A percentile compares a stretch with the other conserved stretches of the same genome.
phyloP scores from a whole-genome alignment of 2,797 vertebrate species.

The Coregonus suidteri region DNA sequence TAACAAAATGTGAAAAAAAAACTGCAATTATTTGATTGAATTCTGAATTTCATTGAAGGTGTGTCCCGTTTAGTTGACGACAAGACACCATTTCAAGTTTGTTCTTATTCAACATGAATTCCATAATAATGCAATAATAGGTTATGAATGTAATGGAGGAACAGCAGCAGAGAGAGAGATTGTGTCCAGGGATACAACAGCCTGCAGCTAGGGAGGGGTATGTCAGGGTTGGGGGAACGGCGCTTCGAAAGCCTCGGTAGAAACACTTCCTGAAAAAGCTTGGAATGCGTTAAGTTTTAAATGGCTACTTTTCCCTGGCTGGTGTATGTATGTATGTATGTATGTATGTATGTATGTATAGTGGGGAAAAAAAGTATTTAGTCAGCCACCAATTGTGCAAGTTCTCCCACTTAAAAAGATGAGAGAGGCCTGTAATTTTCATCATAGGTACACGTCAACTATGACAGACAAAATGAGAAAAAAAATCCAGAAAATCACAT shows the following conservation, averaged over 20 bases:
- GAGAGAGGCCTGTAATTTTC: too few species aligned
- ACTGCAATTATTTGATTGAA: background rate
- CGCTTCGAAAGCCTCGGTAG: conserved; percentile 17
- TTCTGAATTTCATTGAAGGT: background rate
- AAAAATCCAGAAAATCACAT: too few species aligned
- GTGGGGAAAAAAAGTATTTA: too few species aligned
- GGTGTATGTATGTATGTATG: conserved; percentile 3
- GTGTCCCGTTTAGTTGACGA: background rate
- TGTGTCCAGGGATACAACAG: conserved; percentile 8
- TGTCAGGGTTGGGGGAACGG: conserved; percentile 11
- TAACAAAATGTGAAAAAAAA: background rate
- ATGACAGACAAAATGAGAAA: too few species aligned
- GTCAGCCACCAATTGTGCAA: too few species aligned
- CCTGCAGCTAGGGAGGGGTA: conserved; percentile 25
- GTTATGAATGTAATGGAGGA: too few species aligned
- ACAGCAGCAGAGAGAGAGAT: background rate
- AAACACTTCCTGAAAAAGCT: conserved; percentile 50
- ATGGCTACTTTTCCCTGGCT: conserved; percentile 35
- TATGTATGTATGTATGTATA: conserved; percentile 2
- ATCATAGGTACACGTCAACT: too few species aligned
- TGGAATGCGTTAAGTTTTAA: conserved; percentile 30
- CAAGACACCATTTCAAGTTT: background rate
- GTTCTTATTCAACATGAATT: background rate
- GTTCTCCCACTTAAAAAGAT: too few species aligned
- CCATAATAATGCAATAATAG: conserved; percentile 20